phyloP scores from a whole-genome alignment of 1,140 invertebrate species.

The Musca domestica region DNA sequence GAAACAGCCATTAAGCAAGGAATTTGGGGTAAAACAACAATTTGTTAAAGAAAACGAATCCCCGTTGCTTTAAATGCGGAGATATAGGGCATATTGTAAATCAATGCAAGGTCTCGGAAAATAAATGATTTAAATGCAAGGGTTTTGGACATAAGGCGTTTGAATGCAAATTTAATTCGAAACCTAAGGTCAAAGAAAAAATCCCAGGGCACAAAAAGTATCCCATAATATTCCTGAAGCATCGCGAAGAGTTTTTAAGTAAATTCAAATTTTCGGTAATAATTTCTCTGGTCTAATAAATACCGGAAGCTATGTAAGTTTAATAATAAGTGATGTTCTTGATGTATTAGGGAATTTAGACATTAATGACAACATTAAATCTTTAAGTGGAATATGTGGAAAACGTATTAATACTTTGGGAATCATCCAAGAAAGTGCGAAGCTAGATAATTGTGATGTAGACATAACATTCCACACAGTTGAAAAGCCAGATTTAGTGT shows the following conservation, averaged over 20 bases:
- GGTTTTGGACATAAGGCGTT: neutral
- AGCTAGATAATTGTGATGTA: neutral
- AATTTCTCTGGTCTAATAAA: neutral
- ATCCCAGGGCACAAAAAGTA: neutral
- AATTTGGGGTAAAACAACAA: neutral
- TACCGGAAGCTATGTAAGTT: neutral
- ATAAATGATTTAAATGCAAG: slow-evolving; percentile 1
- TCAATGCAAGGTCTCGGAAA: neutral
- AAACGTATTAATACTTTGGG: neutral
- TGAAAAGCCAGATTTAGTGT: neutral
- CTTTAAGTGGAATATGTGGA: neutral
- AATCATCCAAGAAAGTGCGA: neutral
- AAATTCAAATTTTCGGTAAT: neutral
- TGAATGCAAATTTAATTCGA: neutral
- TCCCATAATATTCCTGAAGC: no score
- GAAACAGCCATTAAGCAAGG: no score
- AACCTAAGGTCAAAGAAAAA: neutral
- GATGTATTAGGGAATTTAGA: neutral
- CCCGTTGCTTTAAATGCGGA: neutral
- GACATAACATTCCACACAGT: slow-evolving; percentile 2
- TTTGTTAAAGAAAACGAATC: no score
- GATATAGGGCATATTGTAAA: neutral
- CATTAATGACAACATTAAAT: neutral
- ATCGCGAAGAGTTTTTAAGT: neutral
- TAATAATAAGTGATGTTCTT: neutral